A percentile compares a stretch with the other conserved stretches of the same genome.
Evolutionary conservation across 2,797 vertebrate genomes (phyloP).

Genomic region (Melanogrammus aeglefinus): DNA sequence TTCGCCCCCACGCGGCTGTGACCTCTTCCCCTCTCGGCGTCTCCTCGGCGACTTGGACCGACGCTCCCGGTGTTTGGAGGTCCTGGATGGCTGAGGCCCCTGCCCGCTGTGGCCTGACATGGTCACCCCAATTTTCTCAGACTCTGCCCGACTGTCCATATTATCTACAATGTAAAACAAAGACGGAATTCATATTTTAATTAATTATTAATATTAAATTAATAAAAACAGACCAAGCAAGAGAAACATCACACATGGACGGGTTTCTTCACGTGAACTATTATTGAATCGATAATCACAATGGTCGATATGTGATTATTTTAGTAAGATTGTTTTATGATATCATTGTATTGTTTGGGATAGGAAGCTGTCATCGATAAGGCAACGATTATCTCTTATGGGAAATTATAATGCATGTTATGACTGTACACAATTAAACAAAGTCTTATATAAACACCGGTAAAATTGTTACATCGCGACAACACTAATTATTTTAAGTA

Average conservation of each 20-base stretch:
- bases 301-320: neutral
- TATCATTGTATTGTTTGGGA: neutral
- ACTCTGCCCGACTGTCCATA: slow-evolving; percentile 38
- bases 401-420: neutral
- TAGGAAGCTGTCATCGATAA: neutral
- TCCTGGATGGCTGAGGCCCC: slow-evolving; percentile 42
- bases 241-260: neutral
- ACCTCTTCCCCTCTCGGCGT: slow-evolving; percentile 68
- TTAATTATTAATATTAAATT: too few species aligned
- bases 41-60: slow-evolving; percentile 68
- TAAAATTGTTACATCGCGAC: neutral
- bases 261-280: neutral
- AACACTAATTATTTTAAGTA: neutral
- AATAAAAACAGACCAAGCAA: neutral
- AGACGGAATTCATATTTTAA: neutral
- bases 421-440: neutral
- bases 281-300: neutral
- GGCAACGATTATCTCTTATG: neutral
- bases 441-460: neutral
- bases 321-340: too few species aligned
- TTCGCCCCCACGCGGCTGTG: slow-evolving; percentile 57
- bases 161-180: slow-evolving; percentile 58
- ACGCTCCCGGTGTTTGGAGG: slow-evolving; percentile 58
- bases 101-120: slow-evolving; percentile 35
- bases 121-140: slow-evolving; percentile 32